These are phyloP conservation scores for Paradoxurus hermaphroditus DNA, from an alignment of 2,113 vertebrate species.

Conservation along the genomic window DNA sequence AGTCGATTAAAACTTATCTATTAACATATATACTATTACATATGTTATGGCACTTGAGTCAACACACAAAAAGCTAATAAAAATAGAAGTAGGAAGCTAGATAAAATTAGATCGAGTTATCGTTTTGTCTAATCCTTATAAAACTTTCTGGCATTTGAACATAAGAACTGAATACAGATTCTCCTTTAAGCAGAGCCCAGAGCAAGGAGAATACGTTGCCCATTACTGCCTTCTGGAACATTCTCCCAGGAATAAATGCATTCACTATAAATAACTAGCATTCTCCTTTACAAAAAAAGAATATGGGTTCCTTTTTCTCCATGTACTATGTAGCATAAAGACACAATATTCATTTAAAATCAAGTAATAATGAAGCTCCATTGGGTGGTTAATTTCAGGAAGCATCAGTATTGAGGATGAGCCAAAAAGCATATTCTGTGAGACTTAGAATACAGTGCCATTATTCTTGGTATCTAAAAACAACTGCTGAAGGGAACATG, in stretches of 20 bases:
- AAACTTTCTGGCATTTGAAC: slow-evolving; percentile 16
- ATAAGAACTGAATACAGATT: slow-evolving; percentile 38
- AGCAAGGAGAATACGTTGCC: slow-evolving; percentile 34
- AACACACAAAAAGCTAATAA: neutral
- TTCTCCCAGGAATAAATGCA: slow-evolving; percentile 28
- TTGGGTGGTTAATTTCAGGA: slow-evolving; percentile 15
- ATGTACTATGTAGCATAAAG: neutral
- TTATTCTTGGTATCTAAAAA: slow-evolving; percentile 24
- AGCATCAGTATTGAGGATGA: neutral
- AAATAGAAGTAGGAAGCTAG: neutral
- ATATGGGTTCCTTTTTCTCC: neutral
- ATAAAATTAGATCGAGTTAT: slow-evolving; percentile 30
- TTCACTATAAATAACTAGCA: slow-evolving; percentile 41
- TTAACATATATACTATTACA: neutral
- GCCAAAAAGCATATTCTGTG: neutral
- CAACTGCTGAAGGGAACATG: neutral
- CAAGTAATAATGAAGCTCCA: slow-evolving; percentile 20
- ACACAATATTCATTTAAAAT: slow-evolving; percentile 28
- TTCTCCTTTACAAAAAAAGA: neutral
- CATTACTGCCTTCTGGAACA: neutral
- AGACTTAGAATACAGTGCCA: slow-evolving; percentile 1
- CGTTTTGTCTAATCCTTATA: neutral
- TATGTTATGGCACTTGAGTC: neutral
- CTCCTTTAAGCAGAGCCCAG: neutral
- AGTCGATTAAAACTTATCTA: neutral